Evolutionary conservation across 1,140 invertebrate species (phyloP), one percentile per base, ranked within the genome.

Genomic region (Polypedilum pembai): DNA sequence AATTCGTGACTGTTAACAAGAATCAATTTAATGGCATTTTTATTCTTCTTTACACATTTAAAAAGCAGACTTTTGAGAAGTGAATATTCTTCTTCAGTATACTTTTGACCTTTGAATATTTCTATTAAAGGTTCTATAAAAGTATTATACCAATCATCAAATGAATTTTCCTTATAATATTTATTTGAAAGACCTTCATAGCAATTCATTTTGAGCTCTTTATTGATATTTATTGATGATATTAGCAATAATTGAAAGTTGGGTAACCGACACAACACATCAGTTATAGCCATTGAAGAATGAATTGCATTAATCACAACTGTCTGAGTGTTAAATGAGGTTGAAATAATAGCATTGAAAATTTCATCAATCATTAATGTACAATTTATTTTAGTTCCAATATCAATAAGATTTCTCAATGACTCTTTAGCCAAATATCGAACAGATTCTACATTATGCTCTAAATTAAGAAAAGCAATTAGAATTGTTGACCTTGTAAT

Each of bases 391-490:
- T 77, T 76, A 24, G 80, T 40, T 72, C 81, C 79, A 76, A 82
- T 79, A 74, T 80, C 80, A 0, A 85, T 78, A 33, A 86, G 78
- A 75, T 83, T 82, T 5, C 74, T 77, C 18, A 86, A 75, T 3
- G 83, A 76, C 74, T 84, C 82, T 2, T 80, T 81, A 5, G 82
- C 78, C 18, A 87, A 78, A 78, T 88, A 86, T 0, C 85, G 79
- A n/a, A 88, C 85, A 56, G 84, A 85, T 77, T 88, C 87, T 76
- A 87, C 83, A 76, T 85, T 80, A 76, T 87, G 83, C 40, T 88
- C 82, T 7, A 87, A 77, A 76, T 86, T 82, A 0, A 79, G 56
- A 84, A 84, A 86, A 8, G 83, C 78, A 75, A 82, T 84, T 65
- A 74, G 40, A 7, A 85, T 76, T 75, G 84, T 76, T 2, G 15